Evolutionary conservation across 2,888 invertebrate species (phyloP), one percentile per base, ranked within the genome.

Genomic region (Pterobdella sp.): DNA sequence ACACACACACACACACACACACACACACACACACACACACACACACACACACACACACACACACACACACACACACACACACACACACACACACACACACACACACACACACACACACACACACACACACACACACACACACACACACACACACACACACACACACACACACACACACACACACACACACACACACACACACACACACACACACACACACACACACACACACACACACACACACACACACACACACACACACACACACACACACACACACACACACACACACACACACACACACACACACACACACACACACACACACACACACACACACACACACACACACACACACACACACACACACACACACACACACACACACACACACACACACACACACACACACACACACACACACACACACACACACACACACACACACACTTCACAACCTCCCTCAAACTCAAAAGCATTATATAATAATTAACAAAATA

Each of bases 81-180:
- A 31, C 63, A 63, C 31, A 31, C 31, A n/a, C n/a, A 31, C 63
- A 31, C 26, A n/a, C n/a, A 31, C 63, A 63, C 31, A n/a, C 63
- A 31, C 63, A 63, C 35, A 34, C 67, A 34, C 67, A 34, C 67
- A 67, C 67, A 34, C 67, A 35, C 67, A 67, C 67, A 67, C 67
- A 67, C 67, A 67, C 67, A 67, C 34, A 67, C 67, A 67, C 67
- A 67, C 67, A 67, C 67, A 67, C 34, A 67, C 67, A 67, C 67
- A 67, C 67, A 67, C 67, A 34, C 34, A 32, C 35, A 67, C 67
- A 67, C 67, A 67, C 67, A 67, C 67, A 34, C 35, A 67, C 26
- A 67, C 67, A 67, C 67, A 67, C 67, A 67, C 67, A 67, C 67
- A 67, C 31, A 42, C 42, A 67, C 67, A 67, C 32, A 67, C 67